Evolutionary conservation across 2,888 invertebrate genomes (phyloP).

Genomic region (Dione juno): DNA sequence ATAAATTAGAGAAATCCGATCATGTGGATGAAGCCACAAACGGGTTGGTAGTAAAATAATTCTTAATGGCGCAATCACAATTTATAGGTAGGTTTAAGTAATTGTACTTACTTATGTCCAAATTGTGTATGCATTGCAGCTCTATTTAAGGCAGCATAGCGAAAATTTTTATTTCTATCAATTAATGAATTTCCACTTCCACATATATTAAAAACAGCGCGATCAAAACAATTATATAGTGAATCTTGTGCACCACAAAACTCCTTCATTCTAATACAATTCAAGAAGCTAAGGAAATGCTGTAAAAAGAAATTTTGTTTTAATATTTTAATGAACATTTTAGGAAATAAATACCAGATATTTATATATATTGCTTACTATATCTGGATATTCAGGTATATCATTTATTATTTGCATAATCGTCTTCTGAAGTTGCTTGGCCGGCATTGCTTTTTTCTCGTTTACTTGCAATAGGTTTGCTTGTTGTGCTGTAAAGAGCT

Average conservation of each 20-base stretch:
- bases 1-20: no score
- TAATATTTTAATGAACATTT: neutral
- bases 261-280: conserved; percentile 93
- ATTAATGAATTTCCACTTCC: conserved; percentile 74
- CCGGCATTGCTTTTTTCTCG: conserved; percentile 90
- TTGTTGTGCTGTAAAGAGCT: conserved; percentile 94
- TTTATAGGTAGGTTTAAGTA: neutral
- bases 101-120: conserved; percentile 86
- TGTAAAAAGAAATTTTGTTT: conserved; percentile 69
- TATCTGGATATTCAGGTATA: conserved; percentile 91
- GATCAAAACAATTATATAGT: conserved; percentile 92
- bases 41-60: neutral
- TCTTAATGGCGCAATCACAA: neutral
- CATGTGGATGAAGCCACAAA: no score
- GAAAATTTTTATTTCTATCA: conserved; percentile 86
- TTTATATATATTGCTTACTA: conserved; percentile 81
- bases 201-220: conserved; percentile 74
- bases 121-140: conserved; percentile 95
- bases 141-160: conserved; percentile 95
- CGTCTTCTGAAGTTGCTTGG: conserved; percentile 89
- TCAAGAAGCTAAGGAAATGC: conserved; percentile 96
- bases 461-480: conserved; percentile 91
- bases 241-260: conserved; percentile 92
- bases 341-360: neutral
- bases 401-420: conserved; percentile 88